phyloP scores from a whole-genome alignment of 2,113 vertebrate genomes.

The Rhynchomys soricoides region DNA sequence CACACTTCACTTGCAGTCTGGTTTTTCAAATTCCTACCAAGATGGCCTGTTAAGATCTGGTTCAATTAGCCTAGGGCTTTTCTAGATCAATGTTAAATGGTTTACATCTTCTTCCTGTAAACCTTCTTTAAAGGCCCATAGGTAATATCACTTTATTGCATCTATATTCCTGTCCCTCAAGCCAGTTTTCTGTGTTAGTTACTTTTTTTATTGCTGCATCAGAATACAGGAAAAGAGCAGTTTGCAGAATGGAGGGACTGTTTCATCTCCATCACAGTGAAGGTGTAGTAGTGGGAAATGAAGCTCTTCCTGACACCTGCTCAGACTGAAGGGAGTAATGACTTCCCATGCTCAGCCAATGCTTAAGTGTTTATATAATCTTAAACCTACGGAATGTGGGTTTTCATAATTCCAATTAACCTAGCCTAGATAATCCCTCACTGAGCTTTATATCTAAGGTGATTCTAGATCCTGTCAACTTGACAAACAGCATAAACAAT shows the following conservation, averaged over 20 bases:
- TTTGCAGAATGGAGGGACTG: background rate
- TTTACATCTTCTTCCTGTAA: background rate
- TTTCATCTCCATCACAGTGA: background rate
- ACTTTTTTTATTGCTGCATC: too few relatives aligned
- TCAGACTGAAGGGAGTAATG: background rate
- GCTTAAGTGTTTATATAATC: background rate
- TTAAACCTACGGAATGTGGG: too few relatives aligned
- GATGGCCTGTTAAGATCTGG: background rate
- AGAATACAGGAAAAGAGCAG: background rate
- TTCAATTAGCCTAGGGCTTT: background rate
- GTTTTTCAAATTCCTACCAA: background rate
- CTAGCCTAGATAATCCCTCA: background rate
- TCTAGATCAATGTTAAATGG: background rate
- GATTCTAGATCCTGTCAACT: too few relatives aligned
- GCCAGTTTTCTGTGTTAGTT: background rate
- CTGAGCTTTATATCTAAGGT: background rate
- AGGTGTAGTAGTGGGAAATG: background rate
- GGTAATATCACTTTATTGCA: background rate
- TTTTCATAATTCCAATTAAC: too few relatives aligned
- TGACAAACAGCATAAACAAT: background rate
- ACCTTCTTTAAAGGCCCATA: background rate
- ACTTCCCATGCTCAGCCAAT: background rate
- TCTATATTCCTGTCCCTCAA: too few relatives aligned
- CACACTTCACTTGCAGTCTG: too few relatives aligned
- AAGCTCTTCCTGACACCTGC: background rate